phyloP scores from a whole-genome alignment of 2,113 vertebrate species.

The Podarcis raffonei region DNA sequence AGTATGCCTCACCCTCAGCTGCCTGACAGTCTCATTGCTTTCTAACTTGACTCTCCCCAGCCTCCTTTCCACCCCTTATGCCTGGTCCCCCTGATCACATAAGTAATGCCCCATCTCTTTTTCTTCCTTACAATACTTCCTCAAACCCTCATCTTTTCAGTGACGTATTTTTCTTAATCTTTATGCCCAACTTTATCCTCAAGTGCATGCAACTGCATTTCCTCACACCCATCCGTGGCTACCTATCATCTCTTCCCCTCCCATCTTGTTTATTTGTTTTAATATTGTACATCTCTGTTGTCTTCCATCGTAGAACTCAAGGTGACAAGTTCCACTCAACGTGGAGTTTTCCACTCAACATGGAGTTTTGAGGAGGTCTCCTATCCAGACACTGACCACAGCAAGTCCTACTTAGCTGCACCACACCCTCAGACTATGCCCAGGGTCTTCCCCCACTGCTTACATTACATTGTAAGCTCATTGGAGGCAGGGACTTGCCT shows the following conservation, averaged over 20 bases:
- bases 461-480: background rate
- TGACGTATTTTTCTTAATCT: background rate
- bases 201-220: background rate
- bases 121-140: background rate
- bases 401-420: background rate
- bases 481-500: background rate
- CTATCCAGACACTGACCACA: background rate
- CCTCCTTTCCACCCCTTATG: background rate
- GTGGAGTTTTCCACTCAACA: background rate
- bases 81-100: background rate
- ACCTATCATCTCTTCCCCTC: background rate
- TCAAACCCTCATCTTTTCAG: background rate
- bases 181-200: background rate
- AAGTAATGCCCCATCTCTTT: background rate
- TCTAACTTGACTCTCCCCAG: background rate
- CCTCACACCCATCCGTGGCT: background rate
- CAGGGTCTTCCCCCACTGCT: background rate
- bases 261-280: background rate
- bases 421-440: background rate
- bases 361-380: too few relatives aligned
- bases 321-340: background rate
- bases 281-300: background rate
- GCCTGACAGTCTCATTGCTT: background rate
- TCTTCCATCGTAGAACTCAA: background rate
- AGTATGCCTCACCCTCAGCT: too few relatives aligned